These are phyloP conservation scores for Actinia tenebrosa DNA, from an alignment of 64 coral and sea anemone genomes.

Conservation along the genomic window DNA sequence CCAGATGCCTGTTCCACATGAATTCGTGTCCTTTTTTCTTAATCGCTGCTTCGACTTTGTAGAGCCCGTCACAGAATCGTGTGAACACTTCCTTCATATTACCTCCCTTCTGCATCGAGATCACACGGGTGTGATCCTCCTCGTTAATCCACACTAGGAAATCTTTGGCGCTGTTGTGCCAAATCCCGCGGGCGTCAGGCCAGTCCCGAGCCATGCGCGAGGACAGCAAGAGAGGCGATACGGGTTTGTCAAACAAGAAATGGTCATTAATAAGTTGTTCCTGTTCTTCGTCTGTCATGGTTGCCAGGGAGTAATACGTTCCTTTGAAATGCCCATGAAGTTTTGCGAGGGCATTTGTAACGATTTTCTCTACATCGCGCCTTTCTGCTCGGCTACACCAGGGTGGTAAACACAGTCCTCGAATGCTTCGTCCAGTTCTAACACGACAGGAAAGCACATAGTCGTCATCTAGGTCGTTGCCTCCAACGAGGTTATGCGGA, in stretches of 20 bases:
- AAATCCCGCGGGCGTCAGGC: slow-evolving; percentile 92
- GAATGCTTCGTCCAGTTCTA: slow-evolving; percentile 85
- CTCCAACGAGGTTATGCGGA: slow-evolving; percentile 62
- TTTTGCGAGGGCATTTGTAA: slow-evolving; percentile 43
- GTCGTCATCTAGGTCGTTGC: slow-evolving; percentile 72
- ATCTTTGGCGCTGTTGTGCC: slow-evolving; percentile 75
- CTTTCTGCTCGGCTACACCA: slow-evolving; percentile 79
- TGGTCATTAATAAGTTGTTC: slow-evolving; percentile 85
- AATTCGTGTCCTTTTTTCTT: slow-evolving; percentile 68
- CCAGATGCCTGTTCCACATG: slow-evolving; percentile 91
- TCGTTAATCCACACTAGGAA: slow-evolving; percentile 90
- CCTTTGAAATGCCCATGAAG: slow-evolving; percentile 65
- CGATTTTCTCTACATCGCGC: slow-evolving; percentile 68
- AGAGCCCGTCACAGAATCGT: slow-evolving; percentile 73
- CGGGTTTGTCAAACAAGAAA: slow-evolving; percentile 91
- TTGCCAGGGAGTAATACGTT: slow-evolving; percentile 79
- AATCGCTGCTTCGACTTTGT: slow-evolving; percentile 65
- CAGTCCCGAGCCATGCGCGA: slow-evolving; percentile 84
- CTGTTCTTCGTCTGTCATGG: slow-evolving; percentile 74
- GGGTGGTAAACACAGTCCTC: slow-evolving; percentile 67
- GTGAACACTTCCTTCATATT: slow-evolving; percentile 88
- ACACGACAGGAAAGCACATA: slow-evolving; percentile 80
- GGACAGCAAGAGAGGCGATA: slow-evolving; percentile 66
- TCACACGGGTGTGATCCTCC: slow-evolving; percentile 85
- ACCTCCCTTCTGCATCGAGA: slow-evolving; percentile 92